Conservation (phyloP, 2,888 invertebrate species). For the Leptopilina syphax region DNA sequence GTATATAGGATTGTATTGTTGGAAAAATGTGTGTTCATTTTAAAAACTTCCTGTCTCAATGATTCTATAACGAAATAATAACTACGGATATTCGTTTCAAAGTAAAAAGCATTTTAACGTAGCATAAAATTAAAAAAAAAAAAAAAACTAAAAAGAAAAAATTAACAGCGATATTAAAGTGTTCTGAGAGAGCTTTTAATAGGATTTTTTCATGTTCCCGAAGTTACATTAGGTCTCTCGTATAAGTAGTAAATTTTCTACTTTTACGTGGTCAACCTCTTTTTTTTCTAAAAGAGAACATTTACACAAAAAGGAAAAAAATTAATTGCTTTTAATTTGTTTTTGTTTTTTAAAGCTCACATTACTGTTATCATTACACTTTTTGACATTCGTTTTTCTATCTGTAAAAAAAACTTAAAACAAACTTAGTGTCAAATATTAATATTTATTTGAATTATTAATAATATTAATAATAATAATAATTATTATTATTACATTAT, state of each 20-base stretch:
- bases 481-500: too few species aligned
- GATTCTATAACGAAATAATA: conserved; percentile 13
- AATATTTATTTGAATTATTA: too few species aligned
- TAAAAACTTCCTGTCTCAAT: neutral
- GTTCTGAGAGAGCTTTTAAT: neutral
- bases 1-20: neutral
- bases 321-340: neutral
- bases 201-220: conserved; percentile 7
- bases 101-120: neutral
- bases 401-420: neutral
- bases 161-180: neutral
- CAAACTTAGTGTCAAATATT: too few species aligned
- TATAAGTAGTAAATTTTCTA: neutral
- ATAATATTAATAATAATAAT: too few species aligned
- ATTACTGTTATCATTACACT: neutral
- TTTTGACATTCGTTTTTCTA: neutral
- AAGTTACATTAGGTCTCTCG: conserved; percentile 5
- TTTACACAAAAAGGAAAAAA: neutral
- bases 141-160: neutral
- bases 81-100: conserved; percentile 13
- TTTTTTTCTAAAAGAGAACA: neutral
- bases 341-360: neutral
- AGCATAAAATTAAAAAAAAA: neutral
- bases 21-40: conserved; percentile 28
- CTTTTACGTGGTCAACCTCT: conserved; percentile 1